Evolutionary conservation across 2,113 vertebrate species (phyloP).

Genomic region (Macaca fascicularis): DNA sequence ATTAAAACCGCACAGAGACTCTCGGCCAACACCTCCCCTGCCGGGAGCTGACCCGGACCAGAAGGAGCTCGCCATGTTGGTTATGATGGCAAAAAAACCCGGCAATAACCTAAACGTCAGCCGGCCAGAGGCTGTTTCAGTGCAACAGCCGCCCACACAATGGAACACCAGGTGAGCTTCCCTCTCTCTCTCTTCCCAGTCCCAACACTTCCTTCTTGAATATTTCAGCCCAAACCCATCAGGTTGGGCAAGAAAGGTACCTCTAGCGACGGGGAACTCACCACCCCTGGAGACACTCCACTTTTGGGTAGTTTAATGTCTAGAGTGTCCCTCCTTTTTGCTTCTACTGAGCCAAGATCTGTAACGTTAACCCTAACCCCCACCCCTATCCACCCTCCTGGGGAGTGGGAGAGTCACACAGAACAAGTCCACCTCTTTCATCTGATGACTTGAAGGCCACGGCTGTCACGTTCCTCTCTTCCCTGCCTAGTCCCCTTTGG

Average conservation of each 20-base stretch:
- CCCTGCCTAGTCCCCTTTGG: fast-evolving
- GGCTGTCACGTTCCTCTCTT: not conserved
- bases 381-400: not conserved
- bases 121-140: not conserved
- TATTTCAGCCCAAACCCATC: not conserved
- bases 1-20: not conserved
- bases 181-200: not conserved
- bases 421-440: not conserved
- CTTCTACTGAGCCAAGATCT: not conserved
- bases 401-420: not conserved
- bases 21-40: fast-evolving
- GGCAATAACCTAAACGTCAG: too few species aligned
- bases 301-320: not conserved
- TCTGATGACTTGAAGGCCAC: not conserved
- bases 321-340: not conserved
- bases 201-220: not conserved
- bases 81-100: not conserved
- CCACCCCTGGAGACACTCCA: fast-evolving
- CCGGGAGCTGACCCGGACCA: fast-evolving
- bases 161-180: not conserved
- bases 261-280: not conserved
- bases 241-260: not conserved
- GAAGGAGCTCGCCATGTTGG: too few species aligned
- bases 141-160: not conserved
- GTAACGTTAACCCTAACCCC: not conserved